A percentile compares a stretch with the other conserved stretches of the same genome.
Conservation (phyloP, 2,797 vertebrate genomes). For the Peromyscus nudipes region DNA sequence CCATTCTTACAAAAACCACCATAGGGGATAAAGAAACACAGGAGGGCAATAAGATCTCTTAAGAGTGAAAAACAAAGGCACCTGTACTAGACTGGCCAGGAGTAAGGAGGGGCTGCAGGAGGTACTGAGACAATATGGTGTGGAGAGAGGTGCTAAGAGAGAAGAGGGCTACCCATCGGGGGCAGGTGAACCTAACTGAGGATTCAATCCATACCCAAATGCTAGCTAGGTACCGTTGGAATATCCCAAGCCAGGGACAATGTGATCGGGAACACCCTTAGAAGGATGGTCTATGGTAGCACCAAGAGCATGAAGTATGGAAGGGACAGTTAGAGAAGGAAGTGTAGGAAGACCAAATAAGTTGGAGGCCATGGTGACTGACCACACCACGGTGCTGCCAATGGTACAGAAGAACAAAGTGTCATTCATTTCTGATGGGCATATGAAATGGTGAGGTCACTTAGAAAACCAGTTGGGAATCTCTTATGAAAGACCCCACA, state of each 20-base stretch:
- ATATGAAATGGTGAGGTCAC: not conserved
- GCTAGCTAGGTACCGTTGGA: not conserved
- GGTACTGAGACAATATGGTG: not conserved
- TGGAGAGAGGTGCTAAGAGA: not conserved
- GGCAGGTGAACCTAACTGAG: not conserved
- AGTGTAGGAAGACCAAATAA: not conserved
- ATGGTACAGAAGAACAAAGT: not conserved
- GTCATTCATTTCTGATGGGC: not conserved
- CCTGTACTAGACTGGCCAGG: not conserved
- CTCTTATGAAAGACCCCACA: not conserved
- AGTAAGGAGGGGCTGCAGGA: not conserved
- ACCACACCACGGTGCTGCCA: not conserved
- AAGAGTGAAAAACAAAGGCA: not conserved
- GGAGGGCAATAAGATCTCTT: not conserved
- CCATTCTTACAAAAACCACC: not conserved
- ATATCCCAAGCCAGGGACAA: not conserved
- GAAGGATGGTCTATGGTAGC: not conserved
- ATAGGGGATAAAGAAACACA: not conserved
- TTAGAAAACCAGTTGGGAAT: not conserved
- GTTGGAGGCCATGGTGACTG: not conserved
- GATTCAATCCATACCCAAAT: not conserved
- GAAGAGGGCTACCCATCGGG: not conserved
- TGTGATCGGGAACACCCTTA: not conserved
- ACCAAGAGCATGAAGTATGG: not conserved
- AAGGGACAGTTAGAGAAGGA: not conserved